Base-by-base conservation (phyloP, 2,113 vertebrate species). In the Lanius collurio region DNA sequence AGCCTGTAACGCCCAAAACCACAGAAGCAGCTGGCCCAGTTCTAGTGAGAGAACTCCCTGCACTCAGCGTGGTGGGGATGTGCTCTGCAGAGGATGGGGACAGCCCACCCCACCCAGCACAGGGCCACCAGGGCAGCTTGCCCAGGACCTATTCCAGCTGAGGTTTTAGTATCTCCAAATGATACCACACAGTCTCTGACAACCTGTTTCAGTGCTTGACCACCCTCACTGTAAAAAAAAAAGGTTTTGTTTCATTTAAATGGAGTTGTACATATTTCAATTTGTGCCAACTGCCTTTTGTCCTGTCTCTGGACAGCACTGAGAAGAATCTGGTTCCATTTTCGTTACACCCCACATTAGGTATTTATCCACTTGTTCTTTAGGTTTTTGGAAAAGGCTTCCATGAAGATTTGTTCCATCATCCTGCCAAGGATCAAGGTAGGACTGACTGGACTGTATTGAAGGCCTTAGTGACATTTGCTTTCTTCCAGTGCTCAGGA, bases 11-110 rank as follows among this genome's bases (percentile, higher is more conserved):
- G 0, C 74, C 85, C 87, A 64, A 94, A 94, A 60, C 62, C 74
- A 87, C 78, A 79, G 57, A 24, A 89, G 31, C 74, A 95, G 70
- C 85, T 82, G 70, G 71, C 46, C 44, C 53, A 24, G 17, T 60
- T 41, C 15, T 44, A 31, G 53, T 15, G 53, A 37, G 47, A 65
- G 33, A 71, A 33, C 10, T 79, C 60, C 30, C 16, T 55, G 41
- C 27, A 8, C 3, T 21, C 52, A 20, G 11, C 1, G 27, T 20
- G 30, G 11, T 78, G 80, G 63, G 47, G 57, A 49, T 52, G 27
- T 28, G 27, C 35, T 42, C 52, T 7, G 6, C 17, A 8, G 7
- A 18, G 60, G 35, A 15, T 21, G 31, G 52, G 83, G 60, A 59
- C 4, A 15, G 7, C 30, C 4, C 3, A 50, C 3, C 23, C 12